phyloP scores from a whole-genome alignment of 2,113 vertebrate genomes.

The Mesembrinibis cayennensis region DNA sequence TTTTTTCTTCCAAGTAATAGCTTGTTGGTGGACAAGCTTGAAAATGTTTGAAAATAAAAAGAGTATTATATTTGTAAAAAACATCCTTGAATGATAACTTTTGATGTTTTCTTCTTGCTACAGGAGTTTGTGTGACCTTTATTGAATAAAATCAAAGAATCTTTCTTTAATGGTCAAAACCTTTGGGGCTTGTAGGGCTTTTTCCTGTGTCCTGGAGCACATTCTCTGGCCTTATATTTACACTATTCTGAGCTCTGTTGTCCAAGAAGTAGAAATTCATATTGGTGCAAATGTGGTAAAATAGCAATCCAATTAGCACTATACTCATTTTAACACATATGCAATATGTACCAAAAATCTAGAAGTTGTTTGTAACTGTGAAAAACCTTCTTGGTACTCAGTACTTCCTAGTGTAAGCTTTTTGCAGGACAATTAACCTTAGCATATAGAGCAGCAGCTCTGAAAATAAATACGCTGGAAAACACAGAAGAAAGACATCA shows the following conservation, averaged over 20 bases:
- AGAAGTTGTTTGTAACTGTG: slow-evolving; percentile 70
- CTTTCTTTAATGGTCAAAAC: neutral
- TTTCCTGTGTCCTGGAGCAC: neutral
- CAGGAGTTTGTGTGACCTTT: neutral
- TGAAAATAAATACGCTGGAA: slow-evolving; percentile 69
- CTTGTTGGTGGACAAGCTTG: slow-evolving; percentile 35
- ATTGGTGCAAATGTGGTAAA: slow-evolving; percentile 62
- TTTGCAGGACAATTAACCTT: slow-evolving; percentile 76
- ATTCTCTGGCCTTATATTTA: slow-evolving; percentile 36
- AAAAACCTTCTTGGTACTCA: slow-evolving; percentile 62
- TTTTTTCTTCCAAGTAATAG: slow-evolving; percentile 46
- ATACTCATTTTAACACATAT: slow-evolving; percentile 66
- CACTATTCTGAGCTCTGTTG: slow-evolving; percentile 58
- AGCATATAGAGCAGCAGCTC: slow-evolving; percentile 63
- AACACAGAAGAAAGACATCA: slow-evolving; percentile 71
- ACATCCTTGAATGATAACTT: neutral
- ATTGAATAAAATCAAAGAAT: neutral
- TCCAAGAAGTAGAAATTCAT: slow-evolving; percentile 65
- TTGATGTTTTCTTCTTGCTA: neutral
- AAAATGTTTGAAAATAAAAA: slow-evolving; percentile 58
- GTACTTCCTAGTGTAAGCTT: slow-evolving; percentile 58
- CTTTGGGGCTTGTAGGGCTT: neutral
- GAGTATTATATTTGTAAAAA: neutral
- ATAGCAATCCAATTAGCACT: slow-evolving; percentile 62
- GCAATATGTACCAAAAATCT: slow-evolving; percentile 72